Evolutionary conservation across 1,140 invertebrate genomes (phyloP).

Genomic region (Eciton burchellii): DNA sequence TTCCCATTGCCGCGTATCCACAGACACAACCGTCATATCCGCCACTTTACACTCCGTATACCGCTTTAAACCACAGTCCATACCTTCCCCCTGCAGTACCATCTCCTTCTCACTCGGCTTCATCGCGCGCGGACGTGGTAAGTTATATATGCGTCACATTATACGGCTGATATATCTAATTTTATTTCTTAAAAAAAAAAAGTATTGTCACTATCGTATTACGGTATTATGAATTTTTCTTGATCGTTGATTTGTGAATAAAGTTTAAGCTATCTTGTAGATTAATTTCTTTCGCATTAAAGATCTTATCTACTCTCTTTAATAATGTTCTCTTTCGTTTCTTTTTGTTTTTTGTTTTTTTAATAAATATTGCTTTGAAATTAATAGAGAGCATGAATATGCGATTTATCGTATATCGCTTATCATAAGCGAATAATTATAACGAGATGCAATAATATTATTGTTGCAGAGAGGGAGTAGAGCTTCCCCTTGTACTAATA

Average conservation of each 20-base stretch:
- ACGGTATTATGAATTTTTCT: no score
- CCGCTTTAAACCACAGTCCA: conserved; percentile 89
- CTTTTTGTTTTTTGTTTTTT: no score
- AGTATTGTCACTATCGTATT: no score
- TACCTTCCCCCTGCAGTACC: conserved; percentile 87
- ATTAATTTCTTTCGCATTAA: no score
- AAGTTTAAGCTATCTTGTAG: no score
- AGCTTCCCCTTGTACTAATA: conserved; percentile 83
- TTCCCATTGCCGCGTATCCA: conserved; percentile 86
- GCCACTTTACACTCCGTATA: conserved; percentile 91
- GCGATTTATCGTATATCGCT: no score
- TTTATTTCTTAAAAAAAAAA: no score
- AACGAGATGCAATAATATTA: conserved; percentile 30
- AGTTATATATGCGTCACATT: conserved; percentile 69
- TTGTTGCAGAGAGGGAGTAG: conserved; percentile 82
- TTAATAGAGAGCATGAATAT: no score
- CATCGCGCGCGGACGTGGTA: conserved; percentile 88
- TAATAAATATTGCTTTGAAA: no score
- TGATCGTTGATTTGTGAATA: no score
- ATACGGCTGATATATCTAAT: not conserved
- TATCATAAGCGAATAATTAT: not conserved
- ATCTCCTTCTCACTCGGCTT: conserved; percentile 88
- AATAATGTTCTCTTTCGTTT: no score
- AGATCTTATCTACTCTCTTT: no score
- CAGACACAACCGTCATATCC: conserved; percentile 89